Base-by-base conservation (phyloP, 2,888 invertebrate genomes). In the Caenorhabditis sulstoni region DNA sequence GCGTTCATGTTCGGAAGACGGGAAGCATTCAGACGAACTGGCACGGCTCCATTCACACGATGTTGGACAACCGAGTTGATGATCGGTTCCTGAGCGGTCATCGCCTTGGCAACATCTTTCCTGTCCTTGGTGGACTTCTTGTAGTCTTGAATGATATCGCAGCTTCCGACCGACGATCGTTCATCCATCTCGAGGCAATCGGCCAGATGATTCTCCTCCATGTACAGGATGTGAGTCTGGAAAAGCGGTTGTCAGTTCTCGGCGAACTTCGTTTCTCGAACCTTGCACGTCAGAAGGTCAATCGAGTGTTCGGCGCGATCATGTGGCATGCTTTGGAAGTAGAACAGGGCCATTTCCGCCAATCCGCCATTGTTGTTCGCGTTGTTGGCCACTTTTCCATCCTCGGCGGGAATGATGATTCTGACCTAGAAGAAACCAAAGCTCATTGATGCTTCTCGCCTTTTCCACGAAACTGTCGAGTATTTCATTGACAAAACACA, bases 71-170 rank as follows among this genome's bases (percentile, higher is more conserved):
- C 67, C 8, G 79, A 79, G 16, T 74, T 79, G 55, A 82, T 81
- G 35, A 86, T 80, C 45, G 84, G 78, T 18, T 85, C 84, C 5
- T 79, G 75, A 12, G 49, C 80, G 14, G 79, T 73, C 58, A 81
- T 62, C 1, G 79, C 78, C 61, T 76, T 82, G n/a, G 82, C 84
- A 0, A 81, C 73, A 41, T 81, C 82, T 22, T 81, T 82, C 16
- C 66, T 53, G 44, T 80, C 79, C 14, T 80, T 82, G 41, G 79
- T 81, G 22, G 81, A 81, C 29, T 81, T 83, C 22, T 88, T 89
- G 81, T 90, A 90, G 75, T 90, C 90, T 57, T 86, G 87, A 44
- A 90, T 87, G 29, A 87, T 81, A 52, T 89, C 90, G 59, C 86
- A 88, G 37, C 85, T 83, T 20, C 87, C 90, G 16, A 90, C 86